Conservation (phyloP, 2,797 vertebrate species). For the Nothura maculosa region DNA sequence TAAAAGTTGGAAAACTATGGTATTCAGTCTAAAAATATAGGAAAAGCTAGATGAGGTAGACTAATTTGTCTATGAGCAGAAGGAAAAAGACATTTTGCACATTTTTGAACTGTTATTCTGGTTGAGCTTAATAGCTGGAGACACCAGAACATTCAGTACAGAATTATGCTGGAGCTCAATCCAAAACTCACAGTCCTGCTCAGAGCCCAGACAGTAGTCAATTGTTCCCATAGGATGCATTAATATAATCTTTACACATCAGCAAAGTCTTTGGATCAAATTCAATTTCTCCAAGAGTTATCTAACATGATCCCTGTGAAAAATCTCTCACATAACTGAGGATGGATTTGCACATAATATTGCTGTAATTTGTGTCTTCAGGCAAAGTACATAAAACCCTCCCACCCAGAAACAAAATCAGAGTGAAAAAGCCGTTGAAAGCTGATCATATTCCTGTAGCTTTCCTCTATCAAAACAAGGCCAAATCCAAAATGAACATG, state of each 20-base stretch:
- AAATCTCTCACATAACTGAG: not conserved
- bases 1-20: not conserved
- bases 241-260: constrained; percentile 23
- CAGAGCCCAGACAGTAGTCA: not conserved
- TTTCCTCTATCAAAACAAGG: not conserved
- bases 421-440: not conserved
- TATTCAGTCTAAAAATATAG: not conserved
- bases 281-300: constrained; percentile 5
- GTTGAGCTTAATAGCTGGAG: not conserved
- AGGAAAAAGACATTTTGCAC: not conserved
- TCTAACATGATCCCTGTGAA: not conserved
- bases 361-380: not conserved
- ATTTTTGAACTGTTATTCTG: not conserved
- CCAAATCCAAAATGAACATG: not conserved
- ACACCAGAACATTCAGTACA: not conserved
- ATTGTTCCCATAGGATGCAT: not conserved
- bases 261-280: constrained; percentile 16
- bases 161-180: not conserved
- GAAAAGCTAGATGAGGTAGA: not conserved
- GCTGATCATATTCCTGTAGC: not conserved
- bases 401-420: not conserved
- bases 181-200: constrained; percentile 19
- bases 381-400: not conserved
- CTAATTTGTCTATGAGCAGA: not conserved
- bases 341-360: not conserved